phyloP scores from a whole-genome alignment of 2,888 invertebrate species.

The Lepidonotus clava region DNA sequence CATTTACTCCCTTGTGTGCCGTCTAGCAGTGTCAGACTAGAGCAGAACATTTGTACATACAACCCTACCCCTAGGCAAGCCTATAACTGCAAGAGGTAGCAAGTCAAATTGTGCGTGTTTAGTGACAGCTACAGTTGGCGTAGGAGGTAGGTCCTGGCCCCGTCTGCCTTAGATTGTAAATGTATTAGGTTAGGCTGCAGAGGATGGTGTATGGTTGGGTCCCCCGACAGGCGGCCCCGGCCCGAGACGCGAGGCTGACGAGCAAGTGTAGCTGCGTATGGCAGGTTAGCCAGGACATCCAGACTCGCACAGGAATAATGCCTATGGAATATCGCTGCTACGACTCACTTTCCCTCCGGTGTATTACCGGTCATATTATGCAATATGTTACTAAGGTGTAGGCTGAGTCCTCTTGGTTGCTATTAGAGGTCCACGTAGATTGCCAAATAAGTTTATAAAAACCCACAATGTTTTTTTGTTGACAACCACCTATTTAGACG shows the following conservation, averaged over 20 bases:
- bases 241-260: background rate
- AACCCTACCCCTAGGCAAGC: background rate
- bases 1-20: background rate
- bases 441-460: background rate
- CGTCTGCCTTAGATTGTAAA: constrained; percentile 9
- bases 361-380: constrained; percentile 4
- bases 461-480: background rate
- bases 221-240: background rate
- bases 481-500: background rate
- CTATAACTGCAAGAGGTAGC: background rate
- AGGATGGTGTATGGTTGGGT: background rate
- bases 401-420: background rate
- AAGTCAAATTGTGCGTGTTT: background rate
- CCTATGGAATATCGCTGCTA: background rate
- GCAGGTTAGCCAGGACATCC: background rate
- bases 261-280: background rate
- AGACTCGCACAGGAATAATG: background rate
- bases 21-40: background rate
- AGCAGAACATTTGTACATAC: background rate
- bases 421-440: background rate
- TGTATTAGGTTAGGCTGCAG: constrained; percentile 15
- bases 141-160: background rate
- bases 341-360: background rate
- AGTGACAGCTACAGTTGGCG: background rate
- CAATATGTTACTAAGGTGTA: background rate